Conservation (phyloP, 1,140 invertebrate genomes). For the Oedothorax gibbosus region DNA sequence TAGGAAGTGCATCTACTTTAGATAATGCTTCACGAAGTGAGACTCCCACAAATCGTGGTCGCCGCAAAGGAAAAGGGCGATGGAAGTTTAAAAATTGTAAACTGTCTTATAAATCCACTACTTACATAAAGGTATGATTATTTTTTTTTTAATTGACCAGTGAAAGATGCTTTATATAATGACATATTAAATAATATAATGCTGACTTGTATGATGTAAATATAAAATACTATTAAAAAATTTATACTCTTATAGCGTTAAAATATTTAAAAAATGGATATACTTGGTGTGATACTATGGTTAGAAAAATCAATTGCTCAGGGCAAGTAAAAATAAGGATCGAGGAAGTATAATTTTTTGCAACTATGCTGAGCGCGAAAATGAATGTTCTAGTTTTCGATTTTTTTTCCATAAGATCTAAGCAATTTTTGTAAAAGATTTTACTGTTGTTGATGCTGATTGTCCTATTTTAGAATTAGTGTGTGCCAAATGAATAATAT, state of each 20-base stretch:
- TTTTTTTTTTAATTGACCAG: conserved; percentile 5
- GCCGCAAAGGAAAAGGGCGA: conserved; percentile 76
- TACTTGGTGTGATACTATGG: too few species aligned
- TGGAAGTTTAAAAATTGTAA: conserved; percentile 78
- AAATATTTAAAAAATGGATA: too few species aligned
- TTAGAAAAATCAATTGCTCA: too few species aligned
- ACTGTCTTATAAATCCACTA: conserved; percentile 82
- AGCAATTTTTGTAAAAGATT: neutral
- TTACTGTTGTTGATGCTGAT: neutral
- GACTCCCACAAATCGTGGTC: conserved; percentile 80
- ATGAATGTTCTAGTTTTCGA: neutral
- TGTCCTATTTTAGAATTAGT: too few species aligned
- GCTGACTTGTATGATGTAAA: too few species aligned
- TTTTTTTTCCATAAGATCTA: neutral
- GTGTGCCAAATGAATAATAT: too few species aligned
- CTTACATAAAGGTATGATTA: conserved; percentile 67
- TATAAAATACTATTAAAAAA: too few species aligned
- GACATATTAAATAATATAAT: too few species aligned
- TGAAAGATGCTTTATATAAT: neutral
- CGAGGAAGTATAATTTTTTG: neutral
- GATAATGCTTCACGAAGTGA: conserved; percentile 88
- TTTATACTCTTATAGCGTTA: too few species aligned
- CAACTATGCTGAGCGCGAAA: too few species aligned
- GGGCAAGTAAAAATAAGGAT: too few species aligned
- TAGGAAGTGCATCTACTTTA: conserved; percentile 85